Conservation (phyloP, 1,140 invertebrate genomes). For the Philaenus spumarius region DNA sequence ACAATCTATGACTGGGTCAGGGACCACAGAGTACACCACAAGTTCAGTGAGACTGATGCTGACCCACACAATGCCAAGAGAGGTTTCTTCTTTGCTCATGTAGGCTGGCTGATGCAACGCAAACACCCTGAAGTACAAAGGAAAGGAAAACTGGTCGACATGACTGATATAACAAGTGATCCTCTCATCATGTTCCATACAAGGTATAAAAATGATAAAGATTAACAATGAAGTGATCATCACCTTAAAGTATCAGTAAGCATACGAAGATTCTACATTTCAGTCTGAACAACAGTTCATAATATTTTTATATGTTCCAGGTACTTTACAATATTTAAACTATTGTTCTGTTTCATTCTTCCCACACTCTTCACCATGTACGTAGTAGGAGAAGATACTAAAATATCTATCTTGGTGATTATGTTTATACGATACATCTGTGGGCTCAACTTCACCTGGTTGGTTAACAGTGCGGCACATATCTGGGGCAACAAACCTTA, state of each 20-base stretch:
- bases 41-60: constrained; percentile 81
- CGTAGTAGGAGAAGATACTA: constrained; percentile 65
- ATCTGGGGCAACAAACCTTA: constrained; percentile 76
- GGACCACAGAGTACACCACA: constrained; percentile 86
- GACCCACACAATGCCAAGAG: constrained; percentile 83
- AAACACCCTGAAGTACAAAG: constrained; percentile 75
- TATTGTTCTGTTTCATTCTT: constrained; percentile 64
- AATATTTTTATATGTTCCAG: constrained; percentile 42
- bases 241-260: too few species aligned
- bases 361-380: constrained; percentile 68
- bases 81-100: constrained; percentile 89
- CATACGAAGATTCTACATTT: too few species aligned
- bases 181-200: constrained; percentile 66
- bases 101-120: constrained; percentile 80
- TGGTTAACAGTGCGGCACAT: constrained; percentile 84
- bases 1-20: constrained; percentile 59
- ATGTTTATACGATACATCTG: constrained; percentile 65
- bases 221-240: too few species aligned
- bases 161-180: constrained; percentile 69
- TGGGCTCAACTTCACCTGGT: constrained; percentile 79
- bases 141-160: constrained; percentile 65
- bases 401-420: constrained; percentile 51
- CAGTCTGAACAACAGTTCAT: too few species aligned
- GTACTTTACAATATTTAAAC: constrained; percentile 63
- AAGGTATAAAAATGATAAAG: too few species aligned